Evolutionary conservation across 2,888 invertebrate species (phyloP).

Genomic region (Halictus quadricinctus): DNA sequence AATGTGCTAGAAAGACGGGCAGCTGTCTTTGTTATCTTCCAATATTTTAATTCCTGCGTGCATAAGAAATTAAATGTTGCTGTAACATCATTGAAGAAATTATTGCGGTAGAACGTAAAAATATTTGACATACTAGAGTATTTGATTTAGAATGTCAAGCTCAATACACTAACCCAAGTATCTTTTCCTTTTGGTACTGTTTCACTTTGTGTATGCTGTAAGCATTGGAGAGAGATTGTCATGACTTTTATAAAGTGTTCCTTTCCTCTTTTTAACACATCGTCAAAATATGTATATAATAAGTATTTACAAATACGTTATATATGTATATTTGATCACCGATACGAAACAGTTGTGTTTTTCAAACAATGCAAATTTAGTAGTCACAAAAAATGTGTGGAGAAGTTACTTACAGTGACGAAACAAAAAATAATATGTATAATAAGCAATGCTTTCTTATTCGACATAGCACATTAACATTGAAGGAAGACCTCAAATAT

Average conservation of each 20-base stretch:
- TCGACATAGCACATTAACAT: constrained; percentile 61
- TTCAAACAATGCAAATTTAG: constrained; percentile 42
- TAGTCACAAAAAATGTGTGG: constrained; percentile 49
- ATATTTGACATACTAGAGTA: constrained; percentile 40
- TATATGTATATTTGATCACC: constrained; percentile 14
- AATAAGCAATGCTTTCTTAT: constrained; percentile 63
- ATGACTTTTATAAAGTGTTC: constrained; percentile 43
- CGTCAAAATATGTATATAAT: constrained; percentile 33
- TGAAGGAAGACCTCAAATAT: constrained; percentile 51
- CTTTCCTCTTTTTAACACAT: constrained; percentile 19
- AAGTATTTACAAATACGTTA: constrained; percentile 37
- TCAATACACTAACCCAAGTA: constrained; percentile 51
- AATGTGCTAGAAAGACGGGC: constrained; percentile 60
- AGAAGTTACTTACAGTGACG: constrained; percentile 59
- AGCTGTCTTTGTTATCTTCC: constrained; percentile 57
- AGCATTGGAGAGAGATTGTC: constrained; percentile 67
- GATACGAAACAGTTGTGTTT: constrained; percentile 41
- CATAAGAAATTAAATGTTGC: constrained; percentile 54
- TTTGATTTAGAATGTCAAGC: constrained; percentile 41
- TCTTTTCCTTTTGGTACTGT: constrained; percentile 51
- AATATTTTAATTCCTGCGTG: constrained; percentile 55
- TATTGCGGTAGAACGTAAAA: constrained; percentile 40
- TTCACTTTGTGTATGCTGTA: constrained; percentile 56
- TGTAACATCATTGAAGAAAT: constrained; percentile 43
- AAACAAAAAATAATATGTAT: constrained; percentile 58